Conservation (phyloP, 2,113 vertebrate genomes). For the Pachycephala philippinensis region DNA sequence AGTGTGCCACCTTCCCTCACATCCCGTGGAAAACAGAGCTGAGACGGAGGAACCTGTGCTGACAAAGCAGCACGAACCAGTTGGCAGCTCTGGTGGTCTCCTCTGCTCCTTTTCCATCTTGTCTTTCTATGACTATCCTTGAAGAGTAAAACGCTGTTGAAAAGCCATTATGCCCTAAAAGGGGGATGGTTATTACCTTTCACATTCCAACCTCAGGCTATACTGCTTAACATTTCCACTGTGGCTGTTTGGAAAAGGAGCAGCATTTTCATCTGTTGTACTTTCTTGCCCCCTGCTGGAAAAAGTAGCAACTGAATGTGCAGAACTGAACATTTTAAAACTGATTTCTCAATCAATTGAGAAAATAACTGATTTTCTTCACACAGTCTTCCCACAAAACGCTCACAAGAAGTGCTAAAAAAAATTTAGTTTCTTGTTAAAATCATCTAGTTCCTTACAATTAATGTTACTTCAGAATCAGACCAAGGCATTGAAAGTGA, state of each 20-base stretch:
- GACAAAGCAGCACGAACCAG: not conserved
- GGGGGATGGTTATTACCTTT: conserved; percentile 59
- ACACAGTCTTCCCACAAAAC: not conserved
- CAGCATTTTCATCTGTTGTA: conserved; percentile 54
- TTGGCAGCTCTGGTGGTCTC: not conserved
- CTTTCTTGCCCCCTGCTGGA: conserved; percentile 81
- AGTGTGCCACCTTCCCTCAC: not conserved
- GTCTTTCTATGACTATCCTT: conserved; percentile 28
- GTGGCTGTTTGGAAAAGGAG: not conserved
- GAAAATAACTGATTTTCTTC: not conserved
- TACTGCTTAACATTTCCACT: conserved; percentile 43
- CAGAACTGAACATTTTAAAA: not conserved
- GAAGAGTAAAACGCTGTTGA: conserved; percentile 61
- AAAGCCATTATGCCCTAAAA: conserved; percentile 61
- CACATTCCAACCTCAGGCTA: conserved; percentile 39
- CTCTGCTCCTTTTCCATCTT: conserved; percentile 11
- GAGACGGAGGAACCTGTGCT: not conserved
- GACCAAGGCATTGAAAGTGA: not conserved
- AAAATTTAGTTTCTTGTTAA: not conserved
- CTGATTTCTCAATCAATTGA: not conserved
- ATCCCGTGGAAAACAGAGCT: not conserved
- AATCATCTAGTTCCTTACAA: not conserved
- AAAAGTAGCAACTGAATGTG: conserved; percentile 1
- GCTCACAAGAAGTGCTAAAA: not conserved
- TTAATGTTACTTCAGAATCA: not conserved